Conservation (phyloP, 2,888 invertebrate species). For the Pteria penguin region DNA sequence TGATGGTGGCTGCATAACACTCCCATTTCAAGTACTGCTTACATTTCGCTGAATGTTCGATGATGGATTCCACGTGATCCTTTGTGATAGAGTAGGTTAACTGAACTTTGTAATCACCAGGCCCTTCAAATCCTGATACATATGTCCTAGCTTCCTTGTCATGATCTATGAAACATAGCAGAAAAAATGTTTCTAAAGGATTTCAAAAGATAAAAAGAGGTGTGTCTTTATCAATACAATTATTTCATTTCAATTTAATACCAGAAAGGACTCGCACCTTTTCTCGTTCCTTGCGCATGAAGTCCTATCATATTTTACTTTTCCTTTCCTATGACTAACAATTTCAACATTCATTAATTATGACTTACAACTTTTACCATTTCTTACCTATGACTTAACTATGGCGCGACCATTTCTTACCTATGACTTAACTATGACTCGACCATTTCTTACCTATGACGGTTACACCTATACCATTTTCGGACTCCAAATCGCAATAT, state of each 20-base stretch:
- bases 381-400: too few species aligned
- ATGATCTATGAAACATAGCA: constrained; percentile 60
- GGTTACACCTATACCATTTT: constrained; percentile 67
- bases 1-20: constrained; percentile 72
- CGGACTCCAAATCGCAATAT: constrained; percentile 67
- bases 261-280: too few species aligned
- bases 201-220: too few species aligned
- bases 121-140: constrained; percentile 72
- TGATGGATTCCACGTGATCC: constrained; percentile 61
- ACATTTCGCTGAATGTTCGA: constrained; percentile 71
- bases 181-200: background rate
- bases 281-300: too few species aligned
- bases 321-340: background rate
- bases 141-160: constrained; percentile 56
- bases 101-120: constrained; percentile 62
- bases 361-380: background rate
- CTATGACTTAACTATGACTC: too few species aligned
- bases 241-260: too few species aligned
- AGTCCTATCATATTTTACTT: too few species aligned
- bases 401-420: too few species aligned
- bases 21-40: constrained; percentile 75
- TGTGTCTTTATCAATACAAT: too few species aligned
- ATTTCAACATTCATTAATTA: background rate
- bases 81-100: constrained; percentile 55
- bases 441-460: too few species aligned